Evolutionary conservation across 1,140 invertebrate genomes (phyloP).

Genomic region (Drosophila athabasca): DNA sequence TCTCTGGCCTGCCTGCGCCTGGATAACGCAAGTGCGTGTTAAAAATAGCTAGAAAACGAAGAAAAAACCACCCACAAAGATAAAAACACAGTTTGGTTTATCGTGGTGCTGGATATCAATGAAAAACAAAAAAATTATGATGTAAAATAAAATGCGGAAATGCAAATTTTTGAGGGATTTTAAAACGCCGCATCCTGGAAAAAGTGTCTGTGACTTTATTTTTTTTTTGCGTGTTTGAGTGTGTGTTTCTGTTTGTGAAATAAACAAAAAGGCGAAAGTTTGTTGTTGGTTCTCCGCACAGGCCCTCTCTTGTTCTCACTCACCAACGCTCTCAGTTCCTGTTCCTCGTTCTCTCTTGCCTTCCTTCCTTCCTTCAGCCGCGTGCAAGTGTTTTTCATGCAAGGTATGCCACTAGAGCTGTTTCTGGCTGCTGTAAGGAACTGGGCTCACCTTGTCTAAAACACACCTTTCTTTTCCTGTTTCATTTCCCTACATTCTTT

Average conservation of each 20-base stretch:
- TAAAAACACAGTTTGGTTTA: slow-evolving; percentile 21
- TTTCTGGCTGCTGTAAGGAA: slow-evolving; percentile 1
- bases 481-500: slow-evolving; percentile 64
- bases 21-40: slow-evolving; percentile 59
- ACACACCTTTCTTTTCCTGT: slow-evolving; percentile 52
- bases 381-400: neutral
- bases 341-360: slow-evolving; percentile 49
- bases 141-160: slow-evolving; percentile 19
- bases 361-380: slow-evolving; percentile 24
- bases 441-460: slow-evolving; percentile 25
- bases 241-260: slow-evolving; percentile 50
- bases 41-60: slow-evolving; percentile 58
- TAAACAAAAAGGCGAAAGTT: slow-evolving; percentile 77
- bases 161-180: slow-evolving; percentile 23
- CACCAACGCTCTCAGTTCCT: slow-evolving; percentile 38
- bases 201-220: slow-evolving; percentile 32
- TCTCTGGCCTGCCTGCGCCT: slow-evolving; percentile 52
- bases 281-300: slow-evolving; percentile 51
- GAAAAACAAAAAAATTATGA: slow-evolving; percentile 1
- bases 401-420: no score
- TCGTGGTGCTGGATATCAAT: slow-evolving; percentile 9
- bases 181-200: slow-evolving; percentile 73
- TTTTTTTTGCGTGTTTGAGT: neutral
- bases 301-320: slow-evolving; percentile 18
- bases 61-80: slow-evolving; percentile 21